phyloP scores from a whole-genome alignment of 1,140 invertebrate genomes.

The Euura saliciscinereae region DNA sequence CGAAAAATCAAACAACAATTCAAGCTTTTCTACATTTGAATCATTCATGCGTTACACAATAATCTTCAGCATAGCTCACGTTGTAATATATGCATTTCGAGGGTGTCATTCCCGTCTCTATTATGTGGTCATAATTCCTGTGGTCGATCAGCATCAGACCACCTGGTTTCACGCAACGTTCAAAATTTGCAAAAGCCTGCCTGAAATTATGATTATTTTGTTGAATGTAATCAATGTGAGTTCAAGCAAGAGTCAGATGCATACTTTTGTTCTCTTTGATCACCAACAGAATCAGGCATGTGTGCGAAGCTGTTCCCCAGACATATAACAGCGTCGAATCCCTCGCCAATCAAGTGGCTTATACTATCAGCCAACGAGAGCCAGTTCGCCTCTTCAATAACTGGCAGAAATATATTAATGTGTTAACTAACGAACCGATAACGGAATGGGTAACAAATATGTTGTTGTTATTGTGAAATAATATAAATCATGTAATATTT shows the following conservation, averaged over 20 bases:
- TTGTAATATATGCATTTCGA: conserved; percentile 87
- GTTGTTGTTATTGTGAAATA: background rate
- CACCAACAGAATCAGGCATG: conserved; percentile 77
- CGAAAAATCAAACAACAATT: conserved; percentile 17
- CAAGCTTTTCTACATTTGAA: conserved; percentile 18
- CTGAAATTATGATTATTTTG: conserved; percentile 41
- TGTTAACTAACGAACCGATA: conserved; percentile 11
- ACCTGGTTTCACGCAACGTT: conserved; percentile 81
- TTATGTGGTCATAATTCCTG: conserved; percentile 85
- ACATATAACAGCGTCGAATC: conserved; percentile 84
- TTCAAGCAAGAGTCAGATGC: conserved; percentile 21
- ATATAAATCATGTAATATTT: background rate
- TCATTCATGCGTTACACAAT: conserved; percentile 24
- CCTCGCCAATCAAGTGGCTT: conserved; percentile 62
- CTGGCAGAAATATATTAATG: conserved; percentile 54
- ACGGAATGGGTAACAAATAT: background rate
- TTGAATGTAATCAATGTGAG: background rate
- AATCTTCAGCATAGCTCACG: conserved; percentile 62
- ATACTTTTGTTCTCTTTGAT: conserved; percentile 79
- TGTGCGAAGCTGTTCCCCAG: conserved; percentile 90
- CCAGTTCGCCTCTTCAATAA: conserved; percentile 85
- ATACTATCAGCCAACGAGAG: conserved; percentile 75
- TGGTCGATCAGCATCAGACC: conserved; percentile 86
- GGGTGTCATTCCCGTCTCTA: conserved; percentile 75
- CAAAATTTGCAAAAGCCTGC: conserved; percentile 76